A percentile compares a stretch with the other conserved stretches of the same genome.
Conservation (phyloP, 2,888 invertebrate species). For the Sepiola atlantica region DNA sequence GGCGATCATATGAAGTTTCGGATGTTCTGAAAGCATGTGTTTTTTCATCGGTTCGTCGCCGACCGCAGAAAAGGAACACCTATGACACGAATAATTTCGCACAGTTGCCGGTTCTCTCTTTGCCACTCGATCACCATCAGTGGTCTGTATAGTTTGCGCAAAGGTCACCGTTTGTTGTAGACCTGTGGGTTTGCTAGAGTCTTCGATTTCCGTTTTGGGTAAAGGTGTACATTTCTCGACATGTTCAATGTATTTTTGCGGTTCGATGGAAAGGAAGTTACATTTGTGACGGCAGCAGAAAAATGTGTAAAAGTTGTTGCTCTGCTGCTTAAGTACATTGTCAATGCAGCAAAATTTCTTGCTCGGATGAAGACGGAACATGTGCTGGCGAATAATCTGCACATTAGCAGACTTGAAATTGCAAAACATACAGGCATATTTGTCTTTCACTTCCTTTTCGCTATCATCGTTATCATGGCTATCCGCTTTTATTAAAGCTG, state of each 20-base stretch:
- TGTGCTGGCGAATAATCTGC: conserved; percentile 32
- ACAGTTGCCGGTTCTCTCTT: not conserved
- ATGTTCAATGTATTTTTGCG: conserved; percentile 10
- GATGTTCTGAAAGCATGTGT: conserved; percentile 2
- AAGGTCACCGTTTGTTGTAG: not conserved
- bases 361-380: conserved; percentile 35
- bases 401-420: not conserved
- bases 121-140: not conserved
- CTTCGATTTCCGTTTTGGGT: not conserved
- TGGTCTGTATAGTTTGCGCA: not conserved
- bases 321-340: not conserved
- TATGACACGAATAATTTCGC: not conserved
- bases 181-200: not conserved
- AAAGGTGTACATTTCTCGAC: conserved; percentile 19
- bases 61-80: not conserved
- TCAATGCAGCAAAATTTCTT: conserved; percentile 39
- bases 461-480: not conserved
- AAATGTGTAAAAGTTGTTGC: not conserved
- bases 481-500: not conserved
- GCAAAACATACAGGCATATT: conserved; percentile 23
- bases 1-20: not conserved
- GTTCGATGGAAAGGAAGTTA: not conserved
- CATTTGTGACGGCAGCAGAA: conserved; percentile 41
- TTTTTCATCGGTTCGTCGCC: not conserved
- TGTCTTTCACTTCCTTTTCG: not conserved